A percentile compares a stretch with the other conserved stretches of the same genome.
phyloP scores from a whole-genome alignment of 1,140 invertebrate species.

The Mya arenaria region DNA sequence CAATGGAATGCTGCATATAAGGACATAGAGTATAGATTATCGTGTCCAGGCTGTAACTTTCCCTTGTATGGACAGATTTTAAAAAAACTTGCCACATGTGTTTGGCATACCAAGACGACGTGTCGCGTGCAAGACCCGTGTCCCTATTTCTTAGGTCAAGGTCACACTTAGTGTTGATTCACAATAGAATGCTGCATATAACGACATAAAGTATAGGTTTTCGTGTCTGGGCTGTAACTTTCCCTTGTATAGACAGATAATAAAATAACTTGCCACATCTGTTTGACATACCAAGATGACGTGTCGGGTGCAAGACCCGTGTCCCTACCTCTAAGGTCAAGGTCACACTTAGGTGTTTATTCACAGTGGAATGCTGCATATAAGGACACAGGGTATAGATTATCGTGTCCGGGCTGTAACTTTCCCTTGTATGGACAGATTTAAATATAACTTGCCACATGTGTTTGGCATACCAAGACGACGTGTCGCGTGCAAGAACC shows the following conservation, averaged over 20 bases:
- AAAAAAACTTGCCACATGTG: no score
- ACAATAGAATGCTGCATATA: no score
- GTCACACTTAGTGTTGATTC: neutral
- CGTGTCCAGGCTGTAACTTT: no score
- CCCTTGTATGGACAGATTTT: no score
- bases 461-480: neutral
- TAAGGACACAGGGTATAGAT: neutral
- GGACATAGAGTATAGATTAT: no score
- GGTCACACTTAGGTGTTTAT: neutral
- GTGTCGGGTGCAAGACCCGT: neutral
- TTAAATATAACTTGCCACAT: neutral
- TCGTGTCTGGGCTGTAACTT: neutral
- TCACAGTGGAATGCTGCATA: no score
- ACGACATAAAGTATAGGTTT: no score
- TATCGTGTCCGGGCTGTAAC: neutral
- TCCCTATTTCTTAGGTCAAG: no score
- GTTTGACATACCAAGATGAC: neutral
- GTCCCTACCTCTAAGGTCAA: neutral
- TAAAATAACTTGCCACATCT: neutral
- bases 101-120: no score
- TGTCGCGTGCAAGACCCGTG: no score
- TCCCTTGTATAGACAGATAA: no score
- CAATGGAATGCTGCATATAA: no score
- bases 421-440: neutral
- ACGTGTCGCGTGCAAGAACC: neutral